Percentiles rank a stretch among this genome's conserved stretches.
phyloP scores from a whole-genome alignment of 2,113 vertebrate species.

The Ciconia boyciana region DNA sequence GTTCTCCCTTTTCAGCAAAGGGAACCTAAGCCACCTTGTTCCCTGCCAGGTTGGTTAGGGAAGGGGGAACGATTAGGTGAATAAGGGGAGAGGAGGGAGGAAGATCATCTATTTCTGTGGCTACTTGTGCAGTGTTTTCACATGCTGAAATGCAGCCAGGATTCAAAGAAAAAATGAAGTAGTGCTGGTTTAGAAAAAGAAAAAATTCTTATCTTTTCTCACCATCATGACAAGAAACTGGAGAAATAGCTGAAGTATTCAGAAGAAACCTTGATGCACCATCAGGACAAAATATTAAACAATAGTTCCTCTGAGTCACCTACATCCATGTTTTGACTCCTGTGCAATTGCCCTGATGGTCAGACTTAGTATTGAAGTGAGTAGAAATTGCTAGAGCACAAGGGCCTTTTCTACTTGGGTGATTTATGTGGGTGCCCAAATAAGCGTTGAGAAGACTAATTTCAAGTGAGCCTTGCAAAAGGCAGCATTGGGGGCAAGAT shows the following conservation, averaged over 20 bases:
- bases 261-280: not conserved
- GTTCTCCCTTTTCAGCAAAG: not conserved
- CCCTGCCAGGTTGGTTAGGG: not conserved
- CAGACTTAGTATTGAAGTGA: not conserved
- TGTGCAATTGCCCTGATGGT: not conserved
- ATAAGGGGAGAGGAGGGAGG: not conserved
- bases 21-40: not conserved
- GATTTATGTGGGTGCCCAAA: not conserved
- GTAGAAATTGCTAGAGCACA: not conserved
- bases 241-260: not conserved
- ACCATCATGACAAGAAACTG: not conserved
- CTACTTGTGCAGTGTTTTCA: not conserved
- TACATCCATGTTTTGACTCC: not conserved
- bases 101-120: not conserved
- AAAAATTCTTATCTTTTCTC: not conserved
- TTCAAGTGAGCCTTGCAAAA: not conserved
- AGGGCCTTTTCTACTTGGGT: not conserved
- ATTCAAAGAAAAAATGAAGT: not conserved
- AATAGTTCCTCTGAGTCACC: not conserved
- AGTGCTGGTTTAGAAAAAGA: not conserved
- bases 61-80: not conserved
- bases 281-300: not conserved
- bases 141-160: not conserved
- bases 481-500: not conserved
- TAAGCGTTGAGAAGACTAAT: not conserved